A percentile compares a stretch with the other conserved stretches of the same genome.
phyloP scores from a whole-genome alignment of 1,140 invertebrate genomes.

The Mamestra configurata region DNA sequence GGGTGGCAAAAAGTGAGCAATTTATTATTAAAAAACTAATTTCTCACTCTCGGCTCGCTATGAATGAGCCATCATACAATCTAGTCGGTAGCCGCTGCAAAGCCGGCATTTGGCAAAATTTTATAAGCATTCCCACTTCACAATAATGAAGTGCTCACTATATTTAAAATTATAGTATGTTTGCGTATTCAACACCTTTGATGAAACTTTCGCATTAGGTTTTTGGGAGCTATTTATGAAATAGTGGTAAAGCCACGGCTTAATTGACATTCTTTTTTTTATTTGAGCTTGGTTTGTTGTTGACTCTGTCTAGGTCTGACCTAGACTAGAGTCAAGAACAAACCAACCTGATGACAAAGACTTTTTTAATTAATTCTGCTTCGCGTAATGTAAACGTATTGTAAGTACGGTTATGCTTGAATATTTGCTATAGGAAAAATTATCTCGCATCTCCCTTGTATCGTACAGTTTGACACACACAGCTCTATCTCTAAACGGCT shows the following conservation, averaged over 20 bases:
- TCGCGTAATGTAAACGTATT: too few relatives aligned
- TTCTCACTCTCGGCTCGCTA: conserved; percentile 36
- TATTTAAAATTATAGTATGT: conserved; percentile 31
- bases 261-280: neutral
- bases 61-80: conserved; percentile 48
- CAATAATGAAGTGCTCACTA: conserved; percentile 41
- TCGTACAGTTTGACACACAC: too few relatives aligned
- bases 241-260: neutral
- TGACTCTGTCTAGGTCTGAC: too few relatives aligned
- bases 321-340: too few relatives aligned
- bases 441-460: too few relatives aligned
- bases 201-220: neutral
- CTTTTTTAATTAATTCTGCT: too few relatives aligned
- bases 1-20: conserved; percentile 17
- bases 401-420: too few relatives aligned
- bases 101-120: conserved; percentile 35
- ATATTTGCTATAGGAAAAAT: too few relatives aligned
- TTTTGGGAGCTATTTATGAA: neutral
- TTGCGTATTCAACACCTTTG: conserved; percentile 15
- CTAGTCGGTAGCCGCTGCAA: conserved; percentile 40
- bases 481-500: too few relatives aligned
- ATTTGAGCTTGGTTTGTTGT: too few relatives aligned
- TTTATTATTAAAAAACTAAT: conserved; percentile 54
- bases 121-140: conserved; percentile 51
- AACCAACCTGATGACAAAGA: too few relatives aligned